Percentiles rank a stretch among this genome's conserved stretches.
Conservation (phyloP, 2,888 invertebrate species). For the Altica lythri region DNA sequence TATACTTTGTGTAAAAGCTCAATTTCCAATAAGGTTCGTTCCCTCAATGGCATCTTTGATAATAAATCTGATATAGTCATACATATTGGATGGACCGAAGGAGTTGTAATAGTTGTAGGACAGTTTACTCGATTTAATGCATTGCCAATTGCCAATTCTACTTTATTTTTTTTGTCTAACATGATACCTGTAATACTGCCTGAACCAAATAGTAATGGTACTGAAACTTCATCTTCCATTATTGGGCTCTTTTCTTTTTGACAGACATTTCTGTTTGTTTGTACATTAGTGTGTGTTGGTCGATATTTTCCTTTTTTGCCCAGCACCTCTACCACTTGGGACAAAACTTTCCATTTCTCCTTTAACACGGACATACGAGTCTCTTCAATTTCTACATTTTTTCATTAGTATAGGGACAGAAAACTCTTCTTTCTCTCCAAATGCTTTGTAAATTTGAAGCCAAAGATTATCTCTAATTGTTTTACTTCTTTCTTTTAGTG, state of each 20-base stretch:
- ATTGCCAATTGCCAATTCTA: slow-evolving; percentile 13
- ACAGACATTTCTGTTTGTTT: not conserved
- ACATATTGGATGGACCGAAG: slow-evolving; percentile 19
- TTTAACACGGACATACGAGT: slow-evolving; percentile 19
- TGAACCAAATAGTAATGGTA: not conserved
- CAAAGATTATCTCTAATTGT: slow-evolving; percentile 10
- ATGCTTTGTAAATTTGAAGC: slow-evolving; percentile 3
- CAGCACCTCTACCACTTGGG: slow-evolving; percentile 14
- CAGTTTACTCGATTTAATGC: slow-evolving; percentile 16
- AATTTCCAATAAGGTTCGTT: slow-evolving; percentile 15
- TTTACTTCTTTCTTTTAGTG: slow-evolving; percentile 8
- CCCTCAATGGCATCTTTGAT: slow-evolving; percentile 4
- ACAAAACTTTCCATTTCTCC: slow-evolving; percentile 11
- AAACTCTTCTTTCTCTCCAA: slow-evolving; percentile 11
- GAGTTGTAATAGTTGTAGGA: not conserved
- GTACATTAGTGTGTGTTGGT: not conserved
- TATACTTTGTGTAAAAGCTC: slow-evolving; percentile 7
- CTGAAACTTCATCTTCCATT: not conserved
- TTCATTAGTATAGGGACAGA: slow-evolving; percentile 13
- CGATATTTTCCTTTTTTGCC: not conserved
- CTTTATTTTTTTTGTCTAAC: not conserved
- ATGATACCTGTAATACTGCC: not conserved
- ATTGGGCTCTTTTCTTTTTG: not conserved
- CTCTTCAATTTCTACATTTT: slow-evolving; percentile 26
- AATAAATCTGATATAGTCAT: slow-evolving; percentile 16